phyloP scores from a whole-genome alignment of 53 echinoderm and acorn worm species.

The Echinarachnius parma region DNA sequence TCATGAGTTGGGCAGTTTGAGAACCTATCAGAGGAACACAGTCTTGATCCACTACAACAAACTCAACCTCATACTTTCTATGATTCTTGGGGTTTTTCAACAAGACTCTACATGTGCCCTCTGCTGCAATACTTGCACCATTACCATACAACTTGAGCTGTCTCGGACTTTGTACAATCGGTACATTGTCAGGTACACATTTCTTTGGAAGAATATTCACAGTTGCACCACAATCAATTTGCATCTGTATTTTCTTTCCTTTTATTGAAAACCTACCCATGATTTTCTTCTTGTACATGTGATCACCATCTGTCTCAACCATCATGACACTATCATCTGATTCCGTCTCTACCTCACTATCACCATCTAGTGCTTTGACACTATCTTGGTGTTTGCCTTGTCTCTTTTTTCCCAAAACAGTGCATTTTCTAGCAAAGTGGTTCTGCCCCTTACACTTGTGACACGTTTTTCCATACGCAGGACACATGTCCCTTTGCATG shows the following conservation, averaged over 20 bases:
- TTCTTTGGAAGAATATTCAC: constrained; percentile 20
- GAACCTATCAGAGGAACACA: constrained; percentile 26
- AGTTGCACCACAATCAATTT: constrained; percentile 31
- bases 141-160: constrained; percentile 23
- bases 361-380: background rate
- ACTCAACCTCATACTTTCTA: background rate
- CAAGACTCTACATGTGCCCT: background rate
- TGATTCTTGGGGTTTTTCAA: constrained; percentile 2
- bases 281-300: constrained; percentile 1
- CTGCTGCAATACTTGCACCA: constrained; percentile 3
- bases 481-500: background rate
- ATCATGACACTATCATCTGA: background rate
- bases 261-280: background rate
- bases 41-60: constrained; percentile 3
- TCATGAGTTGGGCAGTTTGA: constrained; percentile 46
- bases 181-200: constrained; percentile 3
- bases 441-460: background rate
- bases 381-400: background rate
- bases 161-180: background rate
- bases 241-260: constrained; percentile 13
- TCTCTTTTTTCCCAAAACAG: background rate
- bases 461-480: constrained; percentile 12
- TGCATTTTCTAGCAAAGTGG: constrained; percentile 15
- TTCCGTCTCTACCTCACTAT: background rate
- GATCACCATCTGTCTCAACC: background rate